These are phyloP conservation scores for Trilocha varians DNA, from an alignment of 2,888 invertebrate species.

Conservation along the genomic window DNA sequence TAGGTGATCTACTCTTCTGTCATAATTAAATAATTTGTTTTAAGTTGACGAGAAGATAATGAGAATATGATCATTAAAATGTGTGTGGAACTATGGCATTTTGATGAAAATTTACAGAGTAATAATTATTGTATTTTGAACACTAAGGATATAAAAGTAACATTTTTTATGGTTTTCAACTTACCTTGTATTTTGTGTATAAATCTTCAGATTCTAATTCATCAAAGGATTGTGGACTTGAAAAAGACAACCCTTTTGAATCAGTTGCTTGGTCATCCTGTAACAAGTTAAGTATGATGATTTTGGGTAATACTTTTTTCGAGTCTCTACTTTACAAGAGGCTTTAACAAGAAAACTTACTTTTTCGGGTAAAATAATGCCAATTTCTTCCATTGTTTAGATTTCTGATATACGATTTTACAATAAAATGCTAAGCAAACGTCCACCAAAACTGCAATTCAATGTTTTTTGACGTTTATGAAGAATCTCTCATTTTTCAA, in stretches of 20 bases:
- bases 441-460: slow-evolving; percentile 7
- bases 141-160: slow-evolving; percentile 7
- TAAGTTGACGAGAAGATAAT: too few relatives aligned
- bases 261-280: slow-evolving; percentile 79
- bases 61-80: too few relatives aligned
- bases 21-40: too few relatives aligned
- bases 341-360: slow-evolving; percentile 51
- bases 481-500: too few relatives aligned
- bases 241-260: slow-evolving; percentile 76
- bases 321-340: background rate
- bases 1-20: too few relatives aligned
- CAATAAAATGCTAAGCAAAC: background rate
- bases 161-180: background rate
- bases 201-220: slow-evolving; percentile 93
- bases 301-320: background rate
- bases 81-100: too few relatives aligned
- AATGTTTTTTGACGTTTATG: slow-evolving; percentile 7
- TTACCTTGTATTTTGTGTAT: slow-evolving; percentile 95
- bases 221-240: slow-evolving; percentile 81
- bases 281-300: slow-evolving; percentile 16
- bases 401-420: slow-evolving; percentile 4
- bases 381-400: slow-evolving; percentile 84
- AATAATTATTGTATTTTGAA: too few relatives aligned
- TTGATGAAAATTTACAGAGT: too few relatives aligned
- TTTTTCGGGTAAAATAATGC: slow-evolving; percentile 85